Conservation (phyloP, 2,797 vertebrate genomes). For the Sphaeramia orbicularis region DNA sequence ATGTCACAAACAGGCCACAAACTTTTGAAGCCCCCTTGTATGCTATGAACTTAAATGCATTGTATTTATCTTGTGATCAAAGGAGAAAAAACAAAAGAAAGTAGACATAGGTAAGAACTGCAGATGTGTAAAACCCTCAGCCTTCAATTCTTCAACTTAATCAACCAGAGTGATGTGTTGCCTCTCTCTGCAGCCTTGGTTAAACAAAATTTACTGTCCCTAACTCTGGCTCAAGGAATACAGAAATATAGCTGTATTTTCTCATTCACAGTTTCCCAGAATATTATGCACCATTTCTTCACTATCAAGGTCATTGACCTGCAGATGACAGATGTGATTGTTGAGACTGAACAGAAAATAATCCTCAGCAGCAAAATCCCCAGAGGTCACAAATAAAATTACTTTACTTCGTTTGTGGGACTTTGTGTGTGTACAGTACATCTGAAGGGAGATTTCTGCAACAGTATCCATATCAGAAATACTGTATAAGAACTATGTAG, state of each 20-base stretch:
- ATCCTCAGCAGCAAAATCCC: slow-evolving; percentile 17
- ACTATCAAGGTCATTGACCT: background rate
- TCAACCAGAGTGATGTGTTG: background rate
- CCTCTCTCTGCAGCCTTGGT: background rate
- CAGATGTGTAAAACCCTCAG: background rate
- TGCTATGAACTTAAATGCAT: background rate
- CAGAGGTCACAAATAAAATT: background rate
- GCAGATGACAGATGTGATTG: background rate
- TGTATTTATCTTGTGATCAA: background rate
- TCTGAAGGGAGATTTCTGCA: background rate
- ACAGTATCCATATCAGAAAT: background rate
- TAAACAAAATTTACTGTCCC: background rate
- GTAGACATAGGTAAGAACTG: background rate
- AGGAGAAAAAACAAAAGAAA: background rate
- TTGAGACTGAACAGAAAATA: slow-evolving; percentile 27
- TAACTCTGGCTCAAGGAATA: background rate
- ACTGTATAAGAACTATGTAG: background rate
- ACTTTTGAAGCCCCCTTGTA: too few species aligned
- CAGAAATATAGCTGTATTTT: background rate
- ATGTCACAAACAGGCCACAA: too few species aligned
- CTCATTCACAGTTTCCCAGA: background rate
- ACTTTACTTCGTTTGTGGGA: slow-evolving; percentile 1
- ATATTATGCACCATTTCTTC: background rate
- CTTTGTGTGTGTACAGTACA: background rate
- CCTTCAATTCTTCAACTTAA: slow-evolving; percentile 2